Evolutionary conservation across 2,888 invertebrate genomes (phyloP), one percentile per base, ranked within the genome.

Genomic region (Hyles lineata): DNA sequence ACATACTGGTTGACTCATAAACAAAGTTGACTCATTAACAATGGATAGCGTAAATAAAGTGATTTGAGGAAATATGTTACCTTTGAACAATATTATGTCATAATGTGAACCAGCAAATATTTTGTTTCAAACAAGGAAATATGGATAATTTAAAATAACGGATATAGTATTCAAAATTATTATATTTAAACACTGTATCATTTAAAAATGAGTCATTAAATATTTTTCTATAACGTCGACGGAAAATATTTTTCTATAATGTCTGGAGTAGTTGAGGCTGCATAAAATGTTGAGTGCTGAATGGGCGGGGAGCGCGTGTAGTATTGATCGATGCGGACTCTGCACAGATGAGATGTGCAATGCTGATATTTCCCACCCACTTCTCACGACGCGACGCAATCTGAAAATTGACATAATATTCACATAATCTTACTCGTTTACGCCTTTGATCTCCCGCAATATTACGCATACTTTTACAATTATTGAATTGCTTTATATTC

Each of bases 261-360:
- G 21, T 59, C 23, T 59, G 23, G 59, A 21, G 23, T 50, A 21
- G 50, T 59, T 59, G 59, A 17, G 43, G 23, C 17, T 43, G 17
- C 50, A 67, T 67, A 21, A 50, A 67, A 67, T 35, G 32, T 62
- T 35, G 67, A 23, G 23, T n/a, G 50, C 50, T 67, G 43, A 23
- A 67, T 23, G 67, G 67, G 50, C 50, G 50, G 67, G 43, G 67
- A 67, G 43, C 15, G n/a, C 63, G 35, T 50, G 23, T 43, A 67
- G 23, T 67, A 67, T 67, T 23, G 67, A 67, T 67, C 67, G 43
- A 67, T 63, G 35, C 43, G 67, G 23, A 23, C 23, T 23, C 50
- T 50, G 43, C 21, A 23, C 63, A 4, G n/a, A 32, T 67, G 43
- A 15, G 43, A 63, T 32, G 63, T 35, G n/a, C 63, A 63, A 63